phyloP scores from a whole-genome alignment of 2,888 invertebrate species.

The Julus scandinavius region DNA sequence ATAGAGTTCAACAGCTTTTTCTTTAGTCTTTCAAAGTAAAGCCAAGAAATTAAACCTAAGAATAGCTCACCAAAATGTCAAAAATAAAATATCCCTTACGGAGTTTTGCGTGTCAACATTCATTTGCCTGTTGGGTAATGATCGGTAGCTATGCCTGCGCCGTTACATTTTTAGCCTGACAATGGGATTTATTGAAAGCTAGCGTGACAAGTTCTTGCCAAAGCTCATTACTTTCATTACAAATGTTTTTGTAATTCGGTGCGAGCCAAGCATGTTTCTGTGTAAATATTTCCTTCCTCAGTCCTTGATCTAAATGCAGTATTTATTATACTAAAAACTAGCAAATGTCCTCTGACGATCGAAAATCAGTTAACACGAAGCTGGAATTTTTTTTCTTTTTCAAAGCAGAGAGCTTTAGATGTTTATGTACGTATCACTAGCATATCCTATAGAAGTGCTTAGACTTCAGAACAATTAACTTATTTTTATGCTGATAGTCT shows the following conservation, averaged over 20 bases:
- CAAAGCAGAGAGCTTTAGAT: no score
- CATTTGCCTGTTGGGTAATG: background rate
- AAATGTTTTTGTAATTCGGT: background rate
- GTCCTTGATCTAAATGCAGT: conserved; percentile 5
- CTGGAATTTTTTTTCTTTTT: no score
- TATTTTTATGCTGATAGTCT: no score
- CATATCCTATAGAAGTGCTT: no score
- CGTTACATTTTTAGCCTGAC: background rate
- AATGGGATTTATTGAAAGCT: background rate
- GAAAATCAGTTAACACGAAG: no score
- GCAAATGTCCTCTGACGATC: no score
- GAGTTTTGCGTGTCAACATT: background rate
- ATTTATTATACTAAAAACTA: background rate
- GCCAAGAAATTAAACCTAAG: background rate
- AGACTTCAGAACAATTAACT: no score
- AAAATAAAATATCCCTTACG: background rate
- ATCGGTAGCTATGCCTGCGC: background rate
- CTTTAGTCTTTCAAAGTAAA: background rate
- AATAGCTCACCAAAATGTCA: conserved; percentile 3
- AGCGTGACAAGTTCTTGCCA: background rate
- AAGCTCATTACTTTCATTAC: background rate
- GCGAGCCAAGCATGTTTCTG: background rate
- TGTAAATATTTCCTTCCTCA: background rate
- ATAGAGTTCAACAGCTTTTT: conserved; percentile 5
- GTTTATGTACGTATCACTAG: no score